Evolutionary conservation across 2,113 vertebrate species (phyloP).

Genomic region (Pantherophis guttatus): DNA sequence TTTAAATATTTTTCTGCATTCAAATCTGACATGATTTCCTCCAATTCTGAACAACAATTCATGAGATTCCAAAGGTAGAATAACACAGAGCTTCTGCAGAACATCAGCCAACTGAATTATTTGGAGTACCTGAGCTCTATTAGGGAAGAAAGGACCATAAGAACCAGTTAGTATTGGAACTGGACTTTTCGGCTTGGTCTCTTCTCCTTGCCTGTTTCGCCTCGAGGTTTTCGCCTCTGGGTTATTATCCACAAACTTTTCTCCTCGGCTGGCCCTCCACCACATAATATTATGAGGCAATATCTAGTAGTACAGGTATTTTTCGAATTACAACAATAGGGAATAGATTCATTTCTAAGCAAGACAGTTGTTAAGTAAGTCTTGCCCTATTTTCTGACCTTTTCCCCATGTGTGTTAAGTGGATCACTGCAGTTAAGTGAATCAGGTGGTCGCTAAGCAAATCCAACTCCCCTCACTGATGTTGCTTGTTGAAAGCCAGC

Average conservation of each 20-base stretch:
- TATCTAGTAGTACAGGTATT: background rate
- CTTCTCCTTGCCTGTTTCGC: too few relatives aligned
- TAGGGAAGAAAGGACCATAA: background rate
- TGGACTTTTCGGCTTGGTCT: too few relatives aligned
- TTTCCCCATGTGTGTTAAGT: background rate
- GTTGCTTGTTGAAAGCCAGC: background rate
- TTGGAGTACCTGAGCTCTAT: background rate
- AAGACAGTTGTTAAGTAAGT: background rate
- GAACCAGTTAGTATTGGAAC: background rate
- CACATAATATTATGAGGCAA: too few relatives aligned
- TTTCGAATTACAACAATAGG: background rate
- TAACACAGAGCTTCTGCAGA: background rate
- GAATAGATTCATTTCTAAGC: background rate
- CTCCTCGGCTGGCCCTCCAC: too few relatives aligned
- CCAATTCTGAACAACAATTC: background rate
- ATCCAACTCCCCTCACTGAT: background rate
- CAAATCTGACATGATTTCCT: background rate
- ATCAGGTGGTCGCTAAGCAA: background rate
- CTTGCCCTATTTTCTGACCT: background rate
- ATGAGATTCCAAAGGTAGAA: background rate
- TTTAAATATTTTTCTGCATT: background rate
- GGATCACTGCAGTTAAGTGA: background rate
- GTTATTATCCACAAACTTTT: too few relatives aligned
- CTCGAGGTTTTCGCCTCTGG: too few relatives aligned
- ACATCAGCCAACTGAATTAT: background rate